Conservation (phyloP, 2,113 vertebrate genomes). For the Sturnus vulgaris region DNA sequence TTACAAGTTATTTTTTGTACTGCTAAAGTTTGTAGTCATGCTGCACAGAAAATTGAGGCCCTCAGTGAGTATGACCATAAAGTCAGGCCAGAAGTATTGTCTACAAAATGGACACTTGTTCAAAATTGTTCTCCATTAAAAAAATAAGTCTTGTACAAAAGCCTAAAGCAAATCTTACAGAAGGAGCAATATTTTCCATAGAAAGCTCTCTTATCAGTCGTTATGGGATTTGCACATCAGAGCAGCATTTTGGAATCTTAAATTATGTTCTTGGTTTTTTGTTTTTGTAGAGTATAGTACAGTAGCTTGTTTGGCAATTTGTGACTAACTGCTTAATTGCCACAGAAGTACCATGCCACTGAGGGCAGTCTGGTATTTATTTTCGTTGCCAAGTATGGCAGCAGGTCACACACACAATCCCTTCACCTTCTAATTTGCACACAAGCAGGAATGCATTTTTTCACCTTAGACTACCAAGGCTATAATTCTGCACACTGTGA, state of each 20-base stretch:
- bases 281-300: neutral
- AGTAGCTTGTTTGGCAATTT: neutral
- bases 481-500: fast-evolving
- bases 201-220: neutral
- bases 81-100: neutral
- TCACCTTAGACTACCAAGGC: neutral
- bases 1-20: neutral
- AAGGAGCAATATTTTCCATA: neutral
- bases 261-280: neutral
- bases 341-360: neutral
- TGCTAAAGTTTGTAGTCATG: neutral
- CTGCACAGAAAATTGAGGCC: neutral
- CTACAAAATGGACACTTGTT: neutral
- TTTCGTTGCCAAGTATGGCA: neutral
- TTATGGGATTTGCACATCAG: neutral
- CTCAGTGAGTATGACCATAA: neutral
- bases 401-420: neutral
- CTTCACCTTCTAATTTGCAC: neutral
- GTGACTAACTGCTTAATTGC: neutral
- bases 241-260: neutral
- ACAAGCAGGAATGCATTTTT: neutral
- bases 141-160: neutral
- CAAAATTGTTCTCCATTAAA: neutral
- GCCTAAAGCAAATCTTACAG: neutral
- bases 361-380: neutral